These are phyloP conservation scores for Capromys pilorides DNA, from an alignment of 2,797 vertebrate genomes.

Conservation along the genomic window DNA sequence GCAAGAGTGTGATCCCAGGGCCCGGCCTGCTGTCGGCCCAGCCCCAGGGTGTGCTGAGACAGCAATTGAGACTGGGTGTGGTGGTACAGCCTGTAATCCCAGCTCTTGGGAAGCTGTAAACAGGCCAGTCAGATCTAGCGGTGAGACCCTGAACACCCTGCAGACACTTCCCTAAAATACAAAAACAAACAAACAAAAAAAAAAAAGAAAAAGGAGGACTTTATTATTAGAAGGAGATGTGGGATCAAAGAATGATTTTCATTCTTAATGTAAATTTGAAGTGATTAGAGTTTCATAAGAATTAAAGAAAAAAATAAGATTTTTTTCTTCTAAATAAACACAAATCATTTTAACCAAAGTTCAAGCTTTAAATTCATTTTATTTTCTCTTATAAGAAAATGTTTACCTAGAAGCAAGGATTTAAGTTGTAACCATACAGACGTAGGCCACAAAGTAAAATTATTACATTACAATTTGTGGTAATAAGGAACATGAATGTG, in stretches of 20 bases:
- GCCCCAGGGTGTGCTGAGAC: too few species aligned
- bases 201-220: not conserved
- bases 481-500: not conserved
- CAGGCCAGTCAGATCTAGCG: too few species aligned
- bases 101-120: too few species aligned
- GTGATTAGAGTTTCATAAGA: not conserved
- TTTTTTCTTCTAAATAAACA: not conserved
- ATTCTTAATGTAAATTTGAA: not conserved
- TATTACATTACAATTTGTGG: not conserved
- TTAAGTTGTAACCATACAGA: not conserved
- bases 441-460: not conserved
- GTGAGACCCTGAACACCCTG: too few species aligned
- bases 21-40: too few species aligned
- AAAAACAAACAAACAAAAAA: not conserved
- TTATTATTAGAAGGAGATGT: not conserved
- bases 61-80: too few species aligned
- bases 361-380: conserved; percentile 22
- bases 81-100: too few species aligned
- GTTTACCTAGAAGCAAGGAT: not conserved
- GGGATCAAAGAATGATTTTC: not conserved
- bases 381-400: conserved; percentile 15
- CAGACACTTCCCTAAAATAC: too few species aligned
- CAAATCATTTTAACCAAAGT: not conserved
- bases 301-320: not conserved
- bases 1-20: too few species aligned